Evolutionary conservation across 1,140 invertebrate species (phyloP), one percentile per base, ranked within the genome.

Genomic region (Ceratosolen solmsi): DNA sequence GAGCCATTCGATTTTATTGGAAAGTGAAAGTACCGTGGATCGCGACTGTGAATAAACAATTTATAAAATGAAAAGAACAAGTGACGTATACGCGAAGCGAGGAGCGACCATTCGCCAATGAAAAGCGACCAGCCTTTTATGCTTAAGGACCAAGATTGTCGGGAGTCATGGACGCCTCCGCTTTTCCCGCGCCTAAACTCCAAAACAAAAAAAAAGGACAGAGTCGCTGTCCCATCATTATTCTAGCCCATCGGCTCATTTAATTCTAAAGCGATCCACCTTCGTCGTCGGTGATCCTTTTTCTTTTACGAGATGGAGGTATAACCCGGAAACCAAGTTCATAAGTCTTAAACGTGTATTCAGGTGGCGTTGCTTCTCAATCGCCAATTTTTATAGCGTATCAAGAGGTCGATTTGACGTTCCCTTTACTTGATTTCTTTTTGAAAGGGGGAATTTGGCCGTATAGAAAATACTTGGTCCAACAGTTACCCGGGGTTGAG

Each of bases 361-460:
- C 22, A 17, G 38, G 9, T 38, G 38, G 56, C 72, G 49, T 5
- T 30, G 33, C 51, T 41, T 36, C 30, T 33, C 30, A 25, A 51
- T 51, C 70, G 30, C 1, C 8, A 22, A 79, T 71, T 79, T 79
- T 79, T 79, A 71, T 71, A 71, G 51, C 33, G n/a, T 51, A 56
- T 54, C 72, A 41, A 75, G 54, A 38, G 54, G 72, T 38, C 65
- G 76, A 70, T 56, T 70, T 70, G 68, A 46, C 41, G 36, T 70
- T 70, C 38, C 38, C 20, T 70, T 41, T 46, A n/a, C 17, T 70
- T 70, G 8, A 54, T 1, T 36, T 25, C 9, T 54, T 54, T 36
- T 51, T 54, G 15, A 54, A 58, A 38, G 76, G 63, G 38, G 22
- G 72, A 54, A 13, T 46, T n/a, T 27, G 33, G 41, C 13, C 49